Evolutionary conservation across 1,140 invertebrate genomes (phyloP).

Genomic region (Zaprionus africanus): DNA sequence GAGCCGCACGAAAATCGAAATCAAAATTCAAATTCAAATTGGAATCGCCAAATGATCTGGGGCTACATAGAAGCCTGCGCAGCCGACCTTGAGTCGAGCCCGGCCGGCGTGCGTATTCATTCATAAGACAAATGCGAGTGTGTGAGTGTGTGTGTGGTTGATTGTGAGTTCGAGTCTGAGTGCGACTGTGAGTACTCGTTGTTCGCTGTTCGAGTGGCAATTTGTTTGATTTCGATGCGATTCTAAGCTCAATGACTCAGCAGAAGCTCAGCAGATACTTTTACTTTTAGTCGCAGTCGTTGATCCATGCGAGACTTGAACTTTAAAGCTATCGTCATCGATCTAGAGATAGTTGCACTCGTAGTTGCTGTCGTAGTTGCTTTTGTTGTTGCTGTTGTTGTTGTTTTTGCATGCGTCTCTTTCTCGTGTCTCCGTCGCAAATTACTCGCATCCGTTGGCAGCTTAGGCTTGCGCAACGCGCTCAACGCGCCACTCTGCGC

Average conservation of each 20-base stretch:
- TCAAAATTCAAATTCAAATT: conserved; percentile 37
- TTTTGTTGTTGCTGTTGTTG: not conserved
- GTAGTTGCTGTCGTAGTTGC: not conserved
- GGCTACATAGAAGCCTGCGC: conserved; percentile 73
- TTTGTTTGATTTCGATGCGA: conserved; percentile 42
- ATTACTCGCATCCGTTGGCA: conserved; percentile 69
- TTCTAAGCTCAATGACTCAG: conserved; percentile 59
- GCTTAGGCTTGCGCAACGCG: not conserved
- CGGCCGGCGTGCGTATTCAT: conserved; percentile 50
- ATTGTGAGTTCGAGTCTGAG: conserved; percentile 11
- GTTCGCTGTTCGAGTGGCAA: conserved; percentile 41
- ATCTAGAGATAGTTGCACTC: conserved; percentile 23
- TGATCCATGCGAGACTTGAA: conserved; percentile 41
- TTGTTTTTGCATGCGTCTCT: conserved; percentile 48
- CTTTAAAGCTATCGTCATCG: conserved; percentile 33
- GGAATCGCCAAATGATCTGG: conserved; percentile 47
- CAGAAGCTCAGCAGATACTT: conserved; percentile 56
- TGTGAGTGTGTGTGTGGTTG: not conserved
- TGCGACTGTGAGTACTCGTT: conserved; percentile 10
- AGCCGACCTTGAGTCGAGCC: conserved; percentile 62
- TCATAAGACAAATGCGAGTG: conserved; percentile 50
- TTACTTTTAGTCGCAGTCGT: conserved; percentile 58
- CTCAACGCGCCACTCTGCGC: not conserved
- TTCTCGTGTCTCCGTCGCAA: conserved; percentile 40
- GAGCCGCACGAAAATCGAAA: conserved; percentile 28